Percentiles rank a stretch among this genome's conserved stretches.
Conservation (phyloP, 1,140 invertebrate species). For the Bombus picipes region DNA sequence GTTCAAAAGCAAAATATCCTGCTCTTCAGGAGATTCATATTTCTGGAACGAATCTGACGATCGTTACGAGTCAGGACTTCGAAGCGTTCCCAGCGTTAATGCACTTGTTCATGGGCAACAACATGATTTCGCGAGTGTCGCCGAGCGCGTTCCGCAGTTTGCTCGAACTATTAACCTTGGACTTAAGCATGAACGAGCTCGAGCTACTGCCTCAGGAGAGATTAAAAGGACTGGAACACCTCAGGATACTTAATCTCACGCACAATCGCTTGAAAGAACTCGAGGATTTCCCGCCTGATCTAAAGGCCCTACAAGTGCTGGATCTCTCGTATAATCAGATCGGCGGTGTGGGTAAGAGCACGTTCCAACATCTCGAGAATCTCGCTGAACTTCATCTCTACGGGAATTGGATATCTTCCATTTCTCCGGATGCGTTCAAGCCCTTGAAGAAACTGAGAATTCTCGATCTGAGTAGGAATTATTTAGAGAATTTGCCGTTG, state of each 20-base stretch:
- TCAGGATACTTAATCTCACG: slow-evolving; percentile 91
- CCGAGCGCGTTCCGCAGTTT: slow-evolving; percentile 92
- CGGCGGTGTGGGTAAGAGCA: slow-evolving; percentile 88
- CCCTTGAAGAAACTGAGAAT: slow-evolving; percentile 89
- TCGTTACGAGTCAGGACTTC: slow-evolving; percentile 94
- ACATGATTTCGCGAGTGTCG: slow-evolving; percentile 90
- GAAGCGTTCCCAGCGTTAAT: slow-evolving; percentile 90
- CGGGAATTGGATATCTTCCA: slow-evolving; percentile 91
- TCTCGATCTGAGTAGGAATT: slow-evolving; percentile 92
- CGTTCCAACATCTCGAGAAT: slow-evolving; percentile 89
- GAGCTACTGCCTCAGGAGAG: slow-evolving; percentile 93
- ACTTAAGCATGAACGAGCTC: slow-evolving; percentile 92
- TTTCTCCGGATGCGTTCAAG: slow-evolving; percentile 90
- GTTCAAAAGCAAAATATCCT: slow-evolving; percentile 86
- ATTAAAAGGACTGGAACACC: slow-evolving; percentile 88
- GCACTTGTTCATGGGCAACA: slow-evolving; percentile 88
- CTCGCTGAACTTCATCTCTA: slow-evolving; percentile 89
- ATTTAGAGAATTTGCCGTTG: slow-evolving; percentile 90
- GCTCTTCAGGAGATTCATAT: slow-evolving; percentile 91
- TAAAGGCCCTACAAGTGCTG: slow-evolving; percentile 89
- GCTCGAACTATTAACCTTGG: slow-evolving; percentile 88
- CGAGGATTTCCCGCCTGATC: slow-evolving; percentile 91
- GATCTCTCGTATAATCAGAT: slow-evolving; percentile 93
- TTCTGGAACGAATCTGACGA: slow-evolving; percentile 91
- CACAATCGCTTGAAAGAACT: slow-evolving; percentile 91